Conservation (phyloP, 2,888 invertebrate species). For the Hypomecis atomaria region DNA sequence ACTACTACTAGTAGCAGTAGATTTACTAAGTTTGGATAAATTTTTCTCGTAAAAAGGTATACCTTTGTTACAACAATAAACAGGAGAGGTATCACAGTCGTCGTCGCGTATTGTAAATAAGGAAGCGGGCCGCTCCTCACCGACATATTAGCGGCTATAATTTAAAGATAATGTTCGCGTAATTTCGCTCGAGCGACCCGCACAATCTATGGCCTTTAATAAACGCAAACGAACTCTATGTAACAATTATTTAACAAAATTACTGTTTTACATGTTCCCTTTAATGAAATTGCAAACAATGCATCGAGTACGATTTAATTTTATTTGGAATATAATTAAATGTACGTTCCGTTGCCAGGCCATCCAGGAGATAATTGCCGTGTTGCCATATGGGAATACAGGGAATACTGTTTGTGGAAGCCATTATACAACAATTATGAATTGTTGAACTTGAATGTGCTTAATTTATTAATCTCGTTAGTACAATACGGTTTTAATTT, state of each 20-base stretch:
- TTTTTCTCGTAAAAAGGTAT: no score
- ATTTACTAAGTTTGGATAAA: no score
- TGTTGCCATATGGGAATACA: constrained; percentile 60
- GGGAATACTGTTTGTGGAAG: constrained; percentile 62
- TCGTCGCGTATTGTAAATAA: constrained; percentile 4
- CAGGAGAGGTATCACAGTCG: neutral
- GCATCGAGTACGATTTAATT: constrained; percentile 59
- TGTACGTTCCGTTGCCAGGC: constrained; percentile 23
- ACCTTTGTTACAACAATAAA: no score
- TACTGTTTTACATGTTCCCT: constrained; percentile 73
- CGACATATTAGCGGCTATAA: constrained; percentile 82
- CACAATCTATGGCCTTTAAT: constrained; percentile 82
- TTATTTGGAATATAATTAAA: constrained; percentile 60
- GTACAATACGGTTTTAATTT: neutral
- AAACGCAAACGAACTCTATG: constrained; percentile 76
- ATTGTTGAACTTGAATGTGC: constrained; percentile 1
- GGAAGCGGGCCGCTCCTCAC: constrained; percentile 54
- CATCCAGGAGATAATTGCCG: constrained; percentile 24
- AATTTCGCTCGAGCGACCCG: constrained; percentile 73
- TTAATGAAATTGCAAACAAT: constrained; percentile 74
- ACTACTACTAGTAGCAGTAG: no score
- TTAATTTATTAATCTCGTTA: neutral
- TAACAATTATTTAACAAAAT: constrained; percentile 80
- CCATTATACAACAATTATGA: constrained; percentile 8
- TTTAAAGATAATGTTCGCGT: constrained; percentile 78